A percentile compares a stretch with the other conserved stretches of the same genome.
Conservation (phyloP, 2,113 vertebrate genomes). For the Catharus bicknelli region DNA sequence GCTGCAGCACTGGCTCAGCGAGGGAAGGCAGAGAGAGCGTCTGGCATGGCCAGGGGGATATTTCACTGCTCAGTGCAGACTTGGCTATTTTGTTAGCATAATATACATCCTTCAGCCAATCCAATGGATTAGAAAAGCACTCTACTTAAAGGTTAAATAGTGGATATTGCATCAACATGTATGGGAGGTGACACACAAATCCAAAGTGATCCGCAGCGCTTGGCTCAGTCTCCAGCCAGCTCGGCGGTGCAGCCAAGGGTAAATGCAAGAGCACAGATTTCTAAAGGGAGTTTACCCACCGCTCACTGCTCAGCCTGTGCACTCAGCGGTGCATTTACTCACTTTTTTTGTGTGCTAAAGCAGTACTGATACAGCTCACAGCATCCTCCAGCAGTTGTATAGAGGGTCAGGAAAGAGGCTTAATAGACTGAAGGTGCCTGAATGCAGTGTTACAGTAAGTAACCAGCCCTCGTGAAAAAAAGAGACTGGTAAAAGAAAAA, state of each 20-base stretch:
- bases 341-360: conserved; percentile 40
- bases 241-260: background rate
- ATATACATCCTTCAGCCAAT: background rate
- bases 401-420: conserved; percentile 39
- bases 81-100: background rate
- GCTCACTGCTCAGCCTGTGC: conserved; percentile 35
- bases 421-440: conserved; percentile 55
- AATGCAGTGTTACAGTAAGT: conserved; percentile 31
- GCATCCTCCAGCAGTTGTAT: conserved; percentile 29
- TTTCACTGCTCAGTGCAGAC: background rate
- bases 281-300: conserved; percentile 30
- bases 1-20: background rate
- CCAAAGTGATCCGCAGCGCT: background rate
- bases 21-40: background rate
- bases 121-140: background rate
- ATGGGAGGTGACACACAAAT: background rate
- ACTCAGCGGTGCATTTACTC: conserved; percentile 31
- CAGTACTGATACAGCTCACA: conserved; percentile 40
- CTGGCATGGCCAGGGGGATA: background rate
- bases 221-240: conserved; percentile 3
- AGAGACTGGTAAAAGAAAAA: conserved; percentile 62
- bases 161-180: background rate
- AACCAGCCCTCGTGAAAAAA: conserved; percentile 21
- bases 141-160: conserved; percentile 2
- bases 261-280: background rate